Evolutionary conservation across 2,888 invertebrate genomes (phyloP).

Genomic region (Horisme vitalbata): DNA sequence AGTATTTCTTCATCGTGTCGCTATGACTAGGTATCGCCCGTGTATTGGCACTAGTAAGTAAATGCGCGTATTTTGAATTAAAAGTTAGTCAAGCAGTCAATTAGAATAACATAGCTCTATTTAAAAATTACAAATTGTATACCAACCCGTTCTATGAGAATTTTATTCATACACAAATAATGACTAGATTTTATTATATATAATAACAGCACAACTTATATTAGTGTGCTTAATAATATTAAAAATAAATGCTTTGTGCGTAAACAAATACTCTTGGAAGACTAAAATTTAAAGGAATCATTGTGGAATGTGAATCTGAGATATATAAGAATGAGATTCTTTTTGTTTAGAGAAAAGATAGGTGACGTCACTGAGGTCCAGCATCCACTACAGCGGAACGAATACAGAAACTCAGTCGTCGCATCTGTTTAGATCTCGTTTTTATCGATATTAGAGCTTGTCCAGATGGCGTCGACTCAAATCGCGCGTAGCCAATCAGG

Average conservation of each 20-base stretch:
- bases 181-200: conserved; percentile 34
- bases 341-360: conserved; percentile 7
- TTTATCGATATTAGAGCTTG: too few relatives aligned
- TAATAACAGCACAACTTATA: conserved; percentile 29
- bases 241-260: conserved; percentile 33
- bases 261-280: conserved; percentile 33
- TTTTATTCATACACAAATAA: conserved; percentile 29
- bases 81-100: too few relatives aligned
- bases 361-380: not conserved
- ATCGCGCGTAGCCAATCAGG: too few relatives aligned
- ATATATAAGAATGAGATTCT: conserved; percentile 34
- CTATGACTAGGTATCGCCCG: too few relatives aligned
- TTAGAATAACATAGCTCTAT: too few relatives aligned
- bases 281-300: conserved; percentile 24
- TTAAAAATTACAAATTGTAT: not conserved
- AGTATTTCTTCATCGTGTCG: too few relatives aligned
- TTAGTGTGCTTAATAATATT: conserved; percentile 13
- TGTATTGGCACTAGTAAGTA: too few relatives aligned
- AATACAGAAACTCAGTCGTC: not conserved
- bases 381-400: conserved; percentile 1
- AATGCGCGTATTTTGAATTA: too few relatives aligned
- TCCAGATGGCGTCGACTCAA: too few relatives aligned
- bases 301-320: conserved; percentile 30
- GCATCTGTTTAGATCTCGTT: too few relatives aligned
- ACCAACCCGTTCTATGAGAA: conserved; percentile 13